Base-by-base conservation (phyloP, 1,140 invertebrate species). In the Dinothrombium tinctorium region DNA sequence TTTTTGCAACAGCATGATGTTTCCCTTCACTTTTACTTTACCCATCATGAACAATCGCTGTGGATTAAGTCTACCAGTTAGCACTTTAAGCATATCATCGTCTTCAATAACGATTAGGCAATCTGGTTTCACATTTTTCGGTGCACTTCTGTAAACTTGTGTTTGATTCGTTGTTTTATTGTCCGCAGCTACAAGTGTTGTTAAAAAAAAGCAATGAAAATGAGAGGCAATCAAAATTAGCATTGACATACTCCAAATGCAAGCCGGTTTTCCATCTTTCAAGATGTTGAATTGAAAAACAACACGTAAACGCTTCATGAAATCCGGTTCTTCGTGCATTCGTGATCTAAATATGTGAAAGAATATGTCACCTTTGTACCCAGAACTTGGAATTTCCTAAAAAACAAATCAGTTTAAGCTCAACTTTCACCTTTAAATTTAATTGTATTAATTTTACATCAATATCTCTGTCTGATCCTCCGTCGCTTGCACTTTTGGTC, bases 1-100 rank as follows among this genome's bases (percentile, higher is more conserved):
- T 60, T 89, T 90, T 60, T 90, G 84, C 4, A 79, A 74, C 6
- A 92, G 58, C 79, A 90, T 84, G 31, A 92, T 74, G 53, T 92
- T 90, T 42, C 87, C 87, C 51, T 73, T 70, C 24, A 90, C 71
- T 61, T 90, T 90, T 37, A 92, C 55, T 59, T 82, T 83, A 17
- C 83, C 82, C 54, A 73, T 74, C 73, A 90, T 77, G 56, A 87
- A 94, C 4, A 39, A 42, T 51, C 73, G 66, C 62, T 90, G 84
- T 31, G 83, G 74, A 58, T 79, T 82, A 4, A 90, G 59, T 59
- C 84, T 79, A 25, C 83, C 83, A 15, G 72, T 53, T 26, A 78
- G 74, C 20, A 53, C 31, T 14, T 45, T 41, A 40, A 53, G 41
- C 14, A 53, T 31, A 44, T 53, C 52, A 38, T 53, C 52, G 47